A percentile compares a stretch with the other conserved stretches of the same genome.
phyloP scores from a whole-genome alignment of 2,113 vertebrate genomes.

The Peromyscus polionotus region DNA sequence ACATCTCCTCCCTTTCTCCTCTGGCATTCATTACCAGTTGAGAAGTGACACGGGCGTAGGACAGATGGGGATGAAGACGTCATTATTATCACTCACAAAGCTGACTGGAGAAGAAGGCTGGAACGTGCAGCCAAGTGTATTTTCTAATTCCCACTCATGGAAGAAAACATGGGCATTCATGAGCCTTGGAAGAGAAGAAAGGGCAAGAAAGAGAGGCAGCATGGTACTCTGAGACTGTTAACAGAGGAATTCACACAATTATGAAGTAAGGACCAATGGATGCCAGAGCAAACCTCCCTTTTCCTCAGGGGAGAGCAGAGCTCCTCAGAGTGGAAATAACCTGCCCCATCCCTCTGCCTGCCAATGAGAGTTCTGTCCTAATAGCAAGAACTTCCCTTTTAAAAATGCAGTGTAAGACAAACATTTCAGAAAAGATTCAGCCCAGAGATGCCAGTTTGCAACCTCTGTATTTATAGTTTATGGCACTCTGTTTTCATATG shows the following conservation, averaged over 20 bases:
- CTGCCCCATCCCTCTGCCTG: background rate
- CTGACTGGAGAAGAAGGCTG: constrained; percentile 40
- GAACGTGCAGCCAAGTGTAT: constrained; percentile 52
- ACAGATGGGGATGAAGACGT: constrained; percentile 72
- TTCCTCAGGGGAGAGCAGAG: background rate
- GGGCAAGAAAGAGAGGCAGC: background rate
- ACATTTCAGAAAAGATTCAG: constrained; percentile 1
- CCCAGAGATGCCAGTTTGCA: background rate
- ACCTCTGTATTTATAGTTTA: background rate
- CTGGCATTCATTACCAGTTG: constrained; percentile 47
- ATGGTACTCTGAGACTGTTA: background rate
- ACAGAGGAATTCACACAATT: background rate
- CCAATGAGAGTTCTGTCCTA: background rate
- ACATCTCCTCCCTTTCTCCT: background rate
- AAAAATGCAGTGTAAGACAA: background rate
- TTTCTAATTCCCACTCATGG: constrained; percentile 61
- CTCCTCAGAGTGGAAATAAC: background rate
- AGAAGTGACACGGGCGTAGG: constrained; percentile 50
- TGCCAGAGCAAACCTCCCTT: background rate
- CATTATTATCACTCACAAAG: constrained; percentile 54
- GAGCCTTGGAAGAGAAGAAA: background rate
- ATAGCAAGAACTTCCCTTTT: background rate
- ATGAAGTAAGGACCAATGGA: background rate
- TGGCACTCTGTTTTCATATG: background rate
- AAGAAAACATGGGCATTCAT: constrained; percentile 33